A percentile compares a stretch with the other conserved stretches of the same genome.
phyloP scores from a whole-genome alignment of 1,140 invertebrate genomes.

The Samia ricini region DNA sequence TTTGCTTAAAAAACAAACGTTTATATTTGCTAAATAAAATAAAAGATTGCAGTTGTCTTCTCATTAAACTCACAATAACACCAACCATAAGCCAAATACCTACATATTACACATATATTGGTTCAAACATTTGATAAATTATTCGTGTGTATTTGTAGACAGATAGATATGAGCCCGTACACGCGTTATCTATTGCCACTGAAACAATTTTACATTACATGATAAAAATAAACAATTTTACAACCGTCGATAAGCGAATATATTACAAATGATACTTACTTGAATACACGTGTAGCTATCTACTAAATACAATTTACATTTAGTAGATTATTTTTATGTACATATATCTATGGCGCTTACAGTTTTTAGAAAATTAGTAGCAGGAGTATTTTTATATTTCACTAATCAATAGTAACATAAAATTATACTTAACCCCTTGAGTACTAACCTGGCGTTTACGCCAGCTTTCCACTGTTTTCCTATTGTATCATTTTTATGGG shows the following conservation, averaged over 20 bases:
- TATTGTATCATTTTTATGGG: too few species aligned
- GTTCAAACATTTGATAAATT: conserved; percentile 14
- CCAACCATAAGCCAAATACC: too few species aligned
- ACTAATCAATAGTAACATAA: too few species aligned
- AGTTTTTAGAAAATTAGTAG: background rate
- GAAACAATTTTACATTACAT: conserved; percentile 33
- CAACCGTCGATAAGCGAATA: background rate
- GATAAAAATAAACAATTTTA: conserved; percentile 29
- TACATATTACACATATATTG: conserved; percentile 6
- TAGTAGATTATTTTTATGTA: too few species aligned
- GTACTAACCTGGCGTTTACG: too few species aligned
- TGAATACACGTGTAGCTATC: background rate
- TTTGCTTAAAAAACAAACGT: too few species aligned
- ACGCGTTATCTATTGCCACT: conserved; percentile 34
- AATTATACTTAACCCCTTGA: too few species aligned
- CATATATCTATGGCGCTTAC: background rate
- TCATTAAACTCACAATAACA: too few species aligned
- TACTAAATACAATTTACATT: background rate
- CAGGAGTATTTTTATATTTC: too few species aligned
- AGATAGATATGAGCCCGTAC: conserved; percentile 33
- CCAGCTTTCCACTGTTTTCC: too few species aligned
- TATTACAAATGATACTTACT: conserved; percentile 2
- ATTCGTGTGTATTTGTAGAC: conserved; percentile 14
- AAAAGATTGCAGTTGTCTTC: background rate
- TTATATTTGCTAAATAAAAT: background rate